Percentiles rank a stretch among this genome's conserved stretches.
Conservation (phyloP, 1,140 invertebrate species). For the Temnothorax nylanderi region DNA sequence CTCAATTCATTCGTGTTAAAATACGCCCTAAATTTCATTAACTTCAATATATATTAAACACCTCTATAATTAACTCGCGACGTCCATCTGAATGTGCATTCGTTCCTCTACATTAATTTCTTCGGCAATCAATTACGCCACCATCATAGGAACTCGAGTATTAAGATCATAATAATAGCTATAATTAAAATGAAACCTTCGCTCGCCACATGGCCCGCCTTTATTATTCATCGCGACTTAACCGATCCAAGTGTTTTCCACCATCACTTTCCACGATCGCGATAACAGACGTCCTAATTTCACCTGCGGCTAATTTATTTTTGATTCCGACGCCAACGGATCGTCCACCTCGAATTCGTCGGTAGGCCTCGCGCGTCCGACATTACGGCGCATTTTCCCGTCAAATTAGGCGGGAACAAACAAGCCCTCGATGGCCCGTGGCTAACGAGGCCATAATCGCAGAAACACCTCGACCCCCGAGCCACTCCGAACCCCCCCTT, state of each 20-base stretch:
- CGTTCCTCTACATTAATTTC: slow-evolving; percentile 14
- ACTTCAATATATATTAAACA: slow-evolving; percentile 15
- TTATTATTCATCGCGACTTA: slow-evolving; percentile 1
- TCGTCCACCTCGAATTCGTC: slow-evolving; percentile 14
- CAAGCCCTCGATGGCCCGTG: slow-evolving; percentile 71
- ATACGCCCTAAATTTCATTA: not conserved
- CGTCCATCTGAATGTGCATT: not conserved
- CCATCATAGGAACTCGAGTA: not conserved
- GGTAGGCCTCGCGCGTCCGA: not conserved
- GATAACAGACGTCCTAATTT: slow-evolving; percentile 34
- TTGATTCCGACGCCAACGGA: slow-evolving; percentile 9
- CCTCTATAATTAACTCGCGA: not conserved
- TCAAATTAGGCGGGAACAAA: slow-evolving; percentile 74
- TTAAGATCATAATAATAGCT: slow-evolving; percentile 21
- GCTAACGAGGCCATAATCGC: slow-evolving; percentile 78
- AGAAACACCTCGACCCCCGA: slow-evolving; percentile 68
- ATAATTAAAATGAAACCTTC: slow-evolving; percentile 41
- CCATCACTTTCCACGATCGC: slow-evolving; percentile 18
- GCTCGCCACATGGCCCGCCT: slow-evolving; percentile 3
- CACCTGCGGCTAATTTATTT: slow-evolving; percentile 35
- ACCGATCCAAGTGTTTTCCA: slow-evolving; percentile 14
- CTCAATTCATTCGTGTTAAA: not conserved
- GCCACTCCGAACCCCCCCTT: slow-evolving; percentile 42
- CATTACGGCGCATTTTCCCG: slow-evolving; percentile 52
- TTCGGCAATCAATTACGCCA: slow-evolving; percentile 9